A percentile compares a stretch with the other conserved stretches of the same genome.
phyloP scores from a whole-genome alignment of 2,113 vertebrate genomes.

The Felis chaus region DNA sequence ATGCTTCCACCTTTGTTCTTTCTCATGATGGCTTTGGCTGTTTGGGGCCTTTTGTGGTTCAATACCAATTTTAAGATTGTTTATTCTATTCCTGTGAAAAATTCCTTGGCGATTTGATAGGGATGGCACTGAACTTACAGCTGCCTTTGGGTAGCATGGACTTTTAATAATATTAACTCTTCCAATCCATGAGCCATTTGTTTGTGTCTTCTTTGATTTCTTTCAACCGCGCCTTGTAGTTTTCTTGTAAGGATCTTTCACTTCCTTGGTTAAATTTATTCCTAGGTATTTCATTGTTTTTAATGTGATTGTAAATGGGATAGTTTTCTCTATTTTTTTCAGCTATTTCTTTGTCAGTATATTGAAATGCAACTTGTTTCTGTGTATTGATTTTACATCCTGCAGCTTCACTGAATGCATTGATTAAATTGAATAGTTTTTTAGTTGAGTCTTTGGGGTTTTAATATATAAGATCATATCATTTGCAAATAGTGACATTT shows the following conservation, averaged over 20 bases:
- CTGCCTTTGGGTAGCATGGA: neutral
- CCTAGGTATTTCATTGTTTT: neutral
- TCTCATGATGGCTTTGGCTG: neutral
- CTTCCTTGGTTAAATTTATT: neutral
- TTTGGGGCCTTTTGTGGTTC: neutral
- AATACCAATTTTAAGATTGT: neutral
- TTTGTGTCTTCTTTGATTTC: neutral
- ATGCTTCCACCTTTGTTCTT: neutral
- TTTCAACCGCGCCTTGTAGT: neutral
- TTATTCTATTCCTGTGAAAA: neutral
- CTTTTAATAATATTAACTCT: neutral
- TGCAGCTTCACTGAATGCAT: neutral
- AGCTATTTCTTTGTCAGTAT: neutral
- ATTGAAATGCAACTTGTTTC: neutral
- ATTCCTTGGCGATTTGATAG: neutral
- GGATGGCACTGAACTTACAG: neutral
- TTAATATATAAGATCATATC: neutral
- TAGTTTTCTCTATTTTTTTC: neutral
- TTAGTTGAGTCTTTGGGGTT: neutral
- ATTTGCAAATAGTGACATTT: neutral
- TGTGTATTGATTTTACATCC: neutral
- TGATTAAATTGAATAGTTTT: neutral
- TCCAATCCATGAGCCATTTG: neutral
- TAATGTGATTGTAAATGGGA: neutral
- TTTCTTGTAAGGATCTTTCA: neutral